Evolutionary conservation across 2,797 vertebrate species (phyloP).

Genomic region (Microcaecilia unicolor): DNA sequence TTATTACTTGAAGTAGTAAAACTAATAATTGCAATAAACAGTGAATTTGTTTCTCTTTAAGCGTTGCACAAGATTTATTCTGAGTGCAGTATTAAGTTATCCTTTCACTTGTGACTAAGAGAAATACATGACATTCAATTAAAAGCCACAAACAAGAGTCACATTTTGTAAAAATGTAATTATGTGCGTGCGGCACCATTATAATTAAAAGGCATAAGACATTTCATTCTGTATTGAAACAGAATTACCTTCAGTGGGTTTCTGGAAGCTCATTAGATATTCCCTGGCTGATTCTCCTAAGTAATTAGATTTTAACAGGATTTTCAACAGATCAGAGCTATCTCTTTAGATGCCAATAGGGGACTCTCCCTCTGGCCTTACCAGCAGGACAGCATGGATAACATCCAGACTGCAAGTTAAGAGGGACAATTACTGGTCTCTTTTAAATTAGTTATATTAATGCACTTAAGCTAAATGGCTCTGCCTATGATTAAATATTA

Average conservation of each 20-base stretch:
- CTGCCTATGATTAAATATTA: conserved; percentile 66
- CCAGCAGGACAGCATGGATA: conserved; percentile 56
- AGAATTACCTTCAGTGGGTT: conserved; percentile 57
- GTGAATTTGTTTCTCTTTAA: conserved; percentile 23
- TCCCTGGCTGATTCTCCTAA: conserved; percentile 67
- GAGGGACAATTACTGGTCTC: conserved; percentile 64
- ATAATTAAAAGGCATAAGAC: conserved; percentile 59
- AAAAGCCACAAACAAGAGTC: conserved; percentile 51
- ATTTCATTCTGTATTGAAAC: conserved; percentile 49
- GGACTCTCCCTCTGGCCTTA: conserved; percentile 58
- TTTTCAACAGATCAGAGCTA: conserved; percentile 70
- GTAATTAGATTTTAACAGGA: conserved; percentile 79
- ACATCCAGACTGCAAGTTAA: conserved; percentile 59
- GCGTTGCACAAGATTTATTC: conserved; percentile 34
- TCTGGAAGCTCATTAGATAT: conserved; percentile 67
- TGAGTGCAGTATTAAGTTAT: conserved; percentile 37
- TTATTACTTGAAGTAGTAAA: no score
- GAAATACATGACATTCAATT: conserved; percentile 42
- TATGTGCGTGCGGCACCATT: conserved; percentile 36
- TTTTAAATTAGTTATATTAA: conserved; percentile 68
- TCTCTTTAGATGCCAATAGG: conserved; percentile 63
- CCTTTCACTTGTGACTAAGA: conserved; percentile 35
- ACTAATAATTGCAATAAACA: no score
- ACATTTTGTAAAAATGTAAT: conserved; percentile 47
- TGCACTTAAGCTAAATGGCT: conserved; percentile 66